Evolutionary conservation across 2,113 vertebrate genomes (phyloP).

Genomic region (Pluvialis apricaria): DNA sequence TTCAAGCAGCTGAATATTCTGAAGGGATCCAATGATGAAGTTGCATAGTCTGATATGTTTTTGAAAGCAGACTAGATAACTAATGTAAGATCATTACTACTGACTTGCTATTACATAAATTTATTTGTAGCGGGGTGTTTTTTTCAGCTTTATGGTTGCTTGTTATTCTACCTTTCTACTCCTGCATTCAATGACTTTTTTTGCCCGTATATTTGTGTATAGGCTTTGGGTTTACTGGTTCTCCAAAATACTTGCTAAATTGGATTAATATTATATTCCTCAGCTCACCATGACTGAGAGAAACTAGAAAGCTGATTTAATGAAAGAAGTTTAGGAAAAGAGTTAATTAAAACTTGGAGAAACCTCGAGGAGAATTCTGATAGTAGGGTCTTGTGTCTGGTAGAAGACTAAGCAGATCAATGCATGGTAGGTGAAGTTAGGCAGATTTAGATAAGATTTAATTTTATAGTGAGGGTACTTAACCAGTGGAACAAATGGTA

Average conservation of each 20-base stretch:
- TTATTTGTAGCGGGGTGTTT: not conserved
- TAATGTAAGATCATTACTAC: conserved; percentile 2
- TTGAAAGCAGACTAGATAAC: not conserved
- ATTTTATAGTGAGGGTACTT: not conserved
- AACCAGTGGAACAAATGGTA: not conserved
- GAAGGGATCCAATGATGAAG: conserved; percentile 8
- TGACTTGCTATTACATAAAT: not conserved
- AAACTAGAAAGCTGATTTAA: not conserved
- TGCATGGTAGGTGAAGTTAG: not conserved
- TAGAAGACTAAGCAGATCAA: not conserved
- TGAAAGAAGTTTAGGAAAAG: not conserved
- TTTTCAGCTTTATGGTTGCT: not conserved
- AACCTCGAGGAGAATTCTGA: not conserved
- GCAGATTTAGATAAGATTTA: not conserved
- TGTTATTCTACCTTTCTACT: not conserved
- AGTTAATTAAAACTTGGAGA: not conserved
- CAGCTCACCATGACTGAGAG: not conserved
- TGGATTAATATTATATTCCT: not conserved
- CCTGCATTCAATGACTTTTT: not conserved
- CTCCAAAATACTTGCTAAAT: not conserved
- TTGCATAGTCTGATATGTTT: not conserved
- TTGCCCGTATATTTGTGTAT: not conserved
- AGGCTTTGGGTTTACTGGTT: not conserved
- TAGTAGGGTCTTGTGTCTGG: not conserved
- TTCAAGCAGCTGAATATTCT: conserved; percentile 61